Percentiles rank a stretch among this genome's conserved stretches.
phyloP scores from a whole-genome alignment of 2,113 vertebrate genomes.

The Psophia crepitans region DNA sequence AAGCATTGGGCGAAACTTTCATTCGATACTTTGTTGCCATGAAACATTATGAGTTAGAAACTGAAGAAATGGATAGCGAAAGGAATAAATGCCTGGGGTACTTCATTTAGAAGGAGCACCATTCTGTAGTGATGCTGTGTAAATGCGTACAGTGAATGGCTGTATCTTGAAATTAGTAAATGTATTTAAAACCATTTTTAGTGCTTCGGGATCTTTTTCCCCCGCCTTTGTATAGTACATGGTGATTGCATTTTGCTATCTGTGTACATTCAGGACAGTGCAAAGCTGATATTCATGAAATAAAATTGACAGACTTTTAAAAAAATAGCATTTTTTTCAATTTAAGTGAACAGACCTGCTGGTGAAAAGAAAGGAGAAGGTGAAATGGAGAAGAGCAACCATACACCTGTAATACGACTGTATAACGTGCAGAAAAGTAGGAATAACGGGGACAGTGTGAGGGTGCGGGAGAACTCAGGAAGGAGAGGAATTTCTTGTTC shows the following conservation, averaged over 20 bases:
- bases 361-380: not conserved
- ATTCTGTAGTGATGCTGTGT: not conserved
- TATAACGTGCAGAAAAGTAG: not conserved
- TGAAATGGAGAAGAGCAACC: not conserved
- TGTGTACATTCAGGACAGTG: not conserved
- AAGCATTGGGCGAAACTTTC: conserved; percentile 86
- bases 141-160: not conserved
- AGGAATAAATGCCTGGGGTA: conserved; percentile 92
- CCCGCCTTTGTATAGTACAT: not conserved
- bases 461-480: not conserved
- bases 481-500: not conserved
- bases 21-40: conserved; percentile 88
- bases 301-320: not conserved
- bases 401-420: not conserved
- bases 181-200: not conserved
- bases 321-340: not conserved
- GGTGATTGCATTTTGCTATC: not conserved
- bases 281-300: not conserved
- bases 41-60: conserved; percentile 93
- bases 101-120: conserved; percentile 81
- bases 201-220: not conserved
- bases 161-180: not conserved
- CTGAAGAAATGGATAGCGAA: conserved; percentile 85
- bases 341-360: not conserved
- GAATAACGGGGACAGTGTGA: not conserved